Base-by-base conservation (phyloP, 2,797 vertebrate genomes). In the Nothura maculosa region DNA sequence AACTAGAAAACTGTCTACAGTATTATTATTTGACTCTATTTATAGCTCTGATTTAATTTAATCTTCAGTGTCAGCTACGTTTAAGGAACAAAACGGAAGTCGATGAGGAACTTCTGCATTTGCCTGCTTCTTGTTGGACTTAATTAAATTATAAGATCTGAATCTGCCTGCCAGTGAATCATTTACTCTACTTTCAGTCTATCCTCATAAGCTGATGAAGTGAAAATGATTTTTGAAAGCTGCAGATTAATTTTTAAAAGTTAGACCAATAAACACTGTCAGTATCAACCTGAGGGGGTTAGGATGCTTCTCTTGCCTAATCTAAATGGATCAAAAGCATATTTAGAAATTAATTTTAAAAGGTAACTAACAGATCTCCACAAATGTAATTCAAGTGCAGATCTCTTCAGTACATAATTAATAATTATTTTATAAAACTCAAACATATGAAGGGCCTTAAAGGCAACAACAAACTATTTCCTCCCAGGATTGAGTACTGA, bases 211-310 rank as follows among this genome's bases (percentile, higher is more conserved):
- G 6, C 10, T 34, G 61, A 73, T 76, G 30, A 92, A 84, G 9
- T 69, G 32, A 91, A 81, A 6, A 12, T 2, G 79, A 13, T 69
- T 90, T 89, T 86, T 86, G 60, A 91, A 88, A 88, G 11, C 18
- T 70, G 13, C 8, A 61, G 91, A n/a, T 54, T 84, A 87, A 47
- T 63, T 93, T 94, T 87, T 76, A 86, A 38, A 66, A 84, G 16
- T 79, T 76, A 90, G 17, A 72, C 27, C 13, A 79, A 83, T 63
- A 75, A 93, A 57, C 4, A 21, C 58, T 62, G 45, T 36, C 27
- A 89, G 52, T 24, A 34, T 30, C 14, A 69, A 60, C 30, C 58
- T 63, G 28, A 84, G 47, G 90, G 90, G 66, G 9, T 38, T 74
- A 13, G 5, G 8, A 63, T 74, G 4, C 24, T 47, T 73, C 17